Evolutionary conservation across 2,888 invertebrate species (phyloP).

Genomic region (Pyrrhia umbra): DNA sequence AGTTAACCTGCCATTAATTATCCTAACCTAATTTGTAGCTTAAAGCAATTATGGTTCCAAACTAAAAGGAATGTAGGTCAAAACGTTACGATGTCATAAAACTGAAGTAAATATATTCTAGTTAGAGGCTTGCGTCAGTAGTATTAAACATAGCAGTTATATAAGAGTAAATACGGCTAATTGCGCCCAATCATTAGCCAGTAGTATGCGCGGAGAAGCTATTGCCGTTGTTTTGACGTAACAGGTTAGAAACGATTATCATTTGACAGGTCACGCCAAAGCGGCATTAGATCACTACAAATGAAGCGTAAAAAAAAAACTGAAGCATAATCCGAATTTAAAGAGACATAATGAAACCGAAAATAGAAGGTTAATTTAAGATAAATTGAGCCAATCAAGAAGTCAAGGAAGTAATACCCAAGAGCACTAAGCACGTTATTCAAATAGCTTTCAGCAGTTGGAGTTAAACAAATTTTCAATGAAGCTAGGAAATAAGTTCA

Average conservation of each 20-base stretch:
- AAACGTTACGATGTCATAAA: constrained; percentile 34
- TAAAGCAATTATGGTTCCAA: constrained; percentile 23
- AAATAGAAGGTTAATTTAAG: neutral
- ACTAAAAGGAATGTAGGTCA: constrained; percentile 32
- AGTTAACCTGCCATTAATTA: constrained; percentile 7
- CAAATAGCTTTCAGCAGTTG: constrained; percentile 37
- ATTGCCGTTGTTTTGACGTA: constrained; percentile 63
- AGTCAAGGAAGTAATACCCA: constrained; percentile 24
- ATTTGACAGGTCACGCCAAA: constrained; percentile 64
- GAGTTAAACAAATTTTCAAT: constrained; percentile 40
- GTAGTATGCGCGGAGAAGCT: constrained; percentile 63
- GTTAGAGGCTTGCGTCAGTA: constrained; percentile 44
- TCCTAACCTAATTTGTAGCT: constrained; percentile 5
- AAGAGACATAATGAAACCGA: neutral
- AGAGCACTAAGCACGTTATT: constrained; percentile 38
- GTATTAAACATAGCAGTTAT: constrained; percentile 61
- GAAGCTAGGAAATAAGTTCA: constrained; percentile 47
- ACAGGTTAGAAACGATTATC: constrained; percentile 50
- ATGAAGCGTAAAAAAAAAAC: constrained; percentile 15
- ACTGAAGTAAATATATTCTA: constrained; percentile 40
- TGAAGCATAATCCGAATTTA: constrained; percentile 15
- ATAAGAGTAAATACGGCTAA: constrained; percentile 68
- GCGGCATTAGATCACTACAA: constrained; percentile 43
- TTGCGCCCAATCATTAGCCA: constrained; percentile 71
- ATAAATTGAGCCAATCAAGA: constrained; percentile 1